phyloP scores from a whole-genome alignment of 1,140 invertebrate genomes.

The Drosophila sulfurigaster region DNA sequence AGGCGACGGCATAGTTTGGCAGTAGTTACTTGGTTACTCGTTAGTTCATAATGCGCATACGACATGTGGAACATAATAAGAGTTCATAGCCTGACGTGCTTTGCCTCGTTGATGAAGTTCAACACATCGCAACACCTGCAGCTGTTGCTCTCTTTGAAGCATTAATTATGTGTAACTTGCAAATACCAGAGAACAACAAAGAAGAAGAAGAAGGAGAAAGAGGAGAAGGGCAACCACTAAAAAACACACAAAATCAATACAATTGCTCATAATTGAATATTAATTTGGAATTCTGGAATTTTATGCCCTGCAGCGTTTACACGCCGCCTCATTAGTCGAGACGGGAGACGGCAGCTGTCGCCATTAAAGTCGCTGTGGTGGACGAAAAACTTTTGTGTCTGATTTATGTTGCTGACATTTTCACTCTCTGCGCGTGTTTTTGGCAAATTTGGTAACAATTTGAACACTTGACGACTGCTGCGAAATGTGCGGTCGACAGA shows the following conservation, averaged over 20 bases:
- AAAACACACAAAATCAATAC: constrained; percentile 61
- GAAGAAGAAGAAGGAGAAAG: too few species aligned
- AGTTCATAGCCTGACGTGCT: constrained; percentile 54
- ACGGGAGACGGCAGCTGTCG: background rate
- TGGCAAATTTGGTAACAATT: constrained; percentile 21
- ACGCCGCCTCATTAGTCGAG: constrained; percentile 44
- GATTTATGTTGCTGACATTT: constrained; percentile 57
- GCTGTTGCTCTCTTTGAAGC: background rate
- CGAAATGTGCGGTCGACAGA: constrained; percentile 45
- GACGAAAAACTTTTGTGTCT: constrained; percentile 35
- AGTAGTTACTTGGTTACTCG: constrained; percentile 10
- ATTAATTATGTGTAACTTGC: constrained; percentile 21
- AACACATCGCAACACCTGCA: constrained; percentile 3
- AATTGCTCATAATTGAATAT: constrained; percentile 68
- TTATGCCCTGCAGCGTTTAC: constrained; percentile 21
- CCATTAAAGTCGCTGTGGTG: constrained; percentile 19
- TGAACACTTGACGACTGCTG: constrained; percentile 39
- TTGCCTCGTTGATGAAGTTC: constrained; percentile 36
- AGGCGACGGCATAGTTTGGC: constrained; percentile 33
- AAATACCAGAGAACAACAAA: background rate
- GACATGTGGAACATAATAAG: constrained; percentile 71
- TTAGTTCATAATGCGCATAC: constrained; percentile 45
- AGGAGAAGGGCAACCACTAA: background rate
- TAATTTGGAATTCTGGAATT: constrained; percentile 75
- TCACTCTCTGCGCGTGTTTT: constrained; percentile 18